A percentile compares a stretch with the other conserved stretches of the same genome.
Evolutionary conservation across 2,113 vertebrate species (phyloP).

Genomic region (Nothobranchius furzeri): DNA sequence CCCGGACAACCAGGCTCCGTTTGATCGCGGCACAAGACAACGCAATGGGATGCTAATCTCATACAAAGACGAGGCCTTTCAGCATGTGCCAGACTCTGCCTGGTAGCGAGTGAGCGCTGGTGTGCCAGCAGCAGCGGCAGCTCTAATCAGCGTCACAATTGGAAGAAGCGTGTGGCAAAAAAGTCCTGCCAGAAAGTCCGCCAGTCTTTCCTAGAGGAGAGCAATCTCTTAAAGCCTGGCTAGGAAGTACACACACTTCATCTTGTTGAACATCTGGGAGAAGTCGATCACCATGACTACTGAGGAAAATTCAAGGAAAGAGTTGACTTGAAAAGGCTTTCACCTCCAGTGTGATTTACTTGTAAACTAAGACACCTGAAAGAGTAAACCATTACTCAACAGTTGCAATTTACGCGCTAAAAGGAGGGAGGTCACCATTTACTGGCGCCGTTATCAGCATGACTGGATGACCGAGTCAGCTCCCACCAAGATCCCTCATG

Average conservation of each 20-base stretch:
- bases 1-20: conserved; percentile 37
- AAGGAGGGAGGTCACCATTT: conserved; percentile 44
- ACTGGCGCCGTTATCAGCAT: conserved; percentile 28
- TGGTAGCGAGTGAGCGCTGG: conserved; percentile 8
- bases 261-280: conserved; percentile 63
- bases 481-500: conserved; percentile 24
- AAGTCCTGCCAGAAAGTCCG: conserved; percentile 67
- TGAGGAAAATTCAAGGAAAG: conserved; percentile 1
- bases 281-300: conserved; percentile 30
- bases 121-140: conserved; percentile 44
- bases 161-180: conserved; percentile 73
- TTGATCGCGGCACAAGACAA: conserved; percentile 58
- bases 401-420: conserved; percentile 56
- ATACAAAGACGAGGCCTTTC: conserved; percentile 56
- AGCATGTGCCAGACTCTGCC: conserved; percentile 45
- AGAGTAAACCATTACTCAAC: conserved; percentile 49
- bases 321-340: conserved; percentile 17
- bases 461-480: conserved; percentile 18
- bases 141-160: conserved; percentile 64
- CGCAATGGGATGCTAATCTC: conserved; percentile 64
- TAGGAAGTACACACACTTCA: conserved; percentile 15
- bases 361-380: conserved; percentile 52
- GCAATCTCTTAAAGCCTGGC: conserved; percentile 34
- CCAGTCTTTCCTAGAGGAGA: conserved; percentile 59
- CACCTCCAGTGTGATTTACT: conserved; percentile 37